Conservation (phyloP, 2,797 vertebrate species). For the Parauchenoglanis ngamensis region DNA sequence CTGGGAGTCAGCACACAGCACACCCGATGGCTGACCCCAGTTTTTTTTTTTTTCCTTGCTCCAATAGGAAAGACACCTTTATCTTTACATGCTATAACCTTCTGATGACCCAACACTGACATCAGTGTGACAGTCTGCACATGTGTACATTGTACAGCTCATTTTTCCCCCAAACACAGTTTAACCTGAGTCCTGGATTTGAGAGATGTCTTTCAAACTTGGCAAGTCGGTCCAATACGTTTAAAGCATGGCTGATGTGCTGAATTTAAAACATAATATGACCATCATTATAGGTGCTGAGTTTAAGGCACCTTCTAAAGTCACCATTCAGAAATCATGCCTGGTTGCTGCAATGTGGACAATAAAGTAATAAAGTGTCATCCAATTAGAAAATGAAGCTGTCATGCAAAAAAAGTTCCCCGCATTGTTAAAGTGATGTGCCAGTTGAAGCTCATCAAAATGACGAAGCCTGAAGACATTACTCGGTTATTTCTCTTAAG, state of each 20-base stretch:
- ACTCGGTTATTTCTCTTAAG: constrained; percentile 59
- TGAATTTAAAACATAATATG: constrained; percentile 18
- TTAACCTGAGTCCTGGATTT: neutral
- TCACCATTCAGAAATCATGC: constrained; percentile 5
- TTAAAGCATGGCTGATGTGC: neutral
- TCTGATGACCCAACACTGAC: neutral
- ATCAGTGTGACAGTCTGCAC: neutral
- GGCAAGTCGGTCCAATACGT: neutral
- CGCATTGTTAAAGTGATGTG: constrained; percentile 46
- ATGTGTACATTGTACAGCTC: neutral
- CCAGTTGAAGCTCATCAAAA: constrained; percentile 52
- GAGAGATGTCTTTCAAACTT: constrained; percentile 1
- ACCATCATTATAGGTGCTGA: constrained; percentile 17
- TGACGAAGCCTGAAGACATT: constrained; percentile 46
- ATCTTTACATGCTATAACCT: constrained; percentile 15
- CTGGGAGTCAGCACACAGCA: constrained; percentile 25
- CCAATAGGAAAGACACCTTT: constrained; percentile 7
- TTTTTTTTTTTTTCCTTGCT: neutral
- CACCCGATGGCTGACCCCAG: constrained; percentile 21
- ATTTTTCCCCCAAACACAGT: neutral
- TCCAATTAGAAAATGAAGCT: constrained; percentile 47
- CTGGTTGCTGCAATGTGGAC: constrained; percentile 12
- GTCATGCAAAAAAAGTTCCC: constrained; percentile 42
- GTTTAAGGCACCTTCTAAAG: constrained; percentile 24
- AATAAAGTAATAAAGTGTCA: constrained; percentile 34